Evolutionary conservation across 1,140 invertebrate species (phyloP).

Genomic region (Heterodera carotae): DNA sequence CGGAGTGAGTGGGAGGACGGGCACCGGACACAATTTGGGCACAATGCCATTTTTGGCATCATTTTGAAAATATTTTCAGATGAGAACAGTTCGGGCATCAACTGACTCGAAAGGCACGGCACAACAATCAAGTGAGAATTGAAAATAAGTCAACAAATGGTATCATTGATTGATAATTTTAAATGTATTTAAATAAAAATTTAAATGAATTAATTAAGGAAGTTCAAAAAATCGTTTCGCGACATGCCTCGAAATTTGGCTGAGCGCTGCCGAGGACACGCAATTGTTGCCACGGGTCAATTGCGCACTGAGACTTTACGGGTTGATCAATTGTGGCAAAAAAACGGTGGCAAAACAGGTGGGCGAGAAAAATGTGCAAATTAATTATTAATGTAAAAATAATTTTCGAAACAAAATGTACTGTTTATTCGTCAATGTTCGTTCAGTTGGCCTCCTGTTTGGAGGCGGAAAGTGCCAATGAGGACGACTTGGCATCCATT

Average conservation of each 20-base stretch:
- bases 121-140: background rate
- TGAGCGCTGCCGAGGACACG: constrained; percentile 44
- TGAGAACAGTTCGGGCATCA: constrained; percentile 11
- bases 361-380: background rate
- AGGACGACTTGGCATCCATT: background rate
- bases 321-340: constrained; percentile 48
- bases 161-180: too few species aligned
- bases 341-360: constrained; percentile 42
- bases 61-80: background rate
- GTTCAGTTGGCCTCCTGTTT: background rate
- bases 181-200: background rate
- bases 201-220: constrained; percentile 33
- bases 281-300: constrained; percentile 30
- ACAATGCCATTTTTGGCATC: too few species aligned
- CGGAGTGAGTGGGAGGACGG: constrained; percentile 21
- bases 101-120: background rate
- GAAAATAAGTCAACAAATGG: too few species aligned
- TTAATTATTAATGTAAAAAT: too few species aligned
- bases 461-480: background rate
- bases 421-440: too few species aligned
- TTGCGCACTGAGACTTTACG: constrained; percentile 45
- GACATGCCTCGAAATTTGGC: constrained; percentile 57
- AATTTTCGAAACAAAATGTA: too few species aligned
- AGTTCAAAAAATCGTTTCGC: constrained; percentile 44
- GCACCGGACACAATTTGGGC: background rate